Conservation (phyloP, 2,113 vertebrate genomes). For the Elephas maximus region DNA sequence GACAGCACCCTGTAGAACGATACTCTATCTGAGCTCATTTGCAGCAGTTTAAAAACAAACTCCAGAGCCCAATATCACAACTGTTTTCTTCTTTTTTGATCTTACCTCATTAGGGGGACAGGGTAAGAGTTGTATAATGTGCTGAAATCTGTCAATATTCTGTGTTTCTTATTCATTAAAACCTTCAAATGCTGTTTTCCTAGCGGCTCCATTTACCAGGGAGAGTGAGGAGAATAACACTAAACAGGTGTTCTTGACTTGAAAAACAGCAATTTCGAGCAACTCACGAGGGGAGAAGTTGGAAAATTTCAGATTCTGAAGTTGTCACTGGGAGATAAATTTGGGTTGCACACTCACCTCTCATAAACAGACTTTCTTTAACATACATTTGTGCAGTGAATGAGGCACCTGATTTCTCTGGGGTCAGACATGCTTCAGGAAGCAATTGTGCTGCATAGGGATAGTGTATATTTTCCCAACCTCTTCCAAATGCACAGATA, state of each 20-base stretch:
- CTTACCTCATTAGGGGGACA: constrained; percentile 73
- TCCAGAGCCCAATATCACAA: constrained; percentile 71
- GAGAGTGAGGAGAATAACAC: constrained; percentile 69
- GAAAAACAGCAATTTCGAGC: constrained; percentile 81
- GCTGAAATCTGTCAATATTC: constrained; percentile 76
- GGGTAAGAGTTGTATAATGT: constrained; percentile 57
- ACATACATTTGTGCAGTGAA: constrained; percentile 71
- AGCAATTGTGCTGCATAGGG: constrained; percentile 54
- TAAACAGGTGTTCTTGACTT: constrained; percentile 82
- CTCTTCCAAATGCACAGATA: constrained; percentile 65
- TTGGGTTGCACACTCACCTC: constrained; percentile 70
- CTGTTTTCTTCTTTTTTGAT: constrained; percentile 76
- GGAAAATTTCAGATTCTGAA: constrained; percentile 77
- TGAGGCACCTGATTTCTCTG: constrained; percentile 78
- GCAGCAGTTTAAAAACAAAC: constrained; percentile 75
- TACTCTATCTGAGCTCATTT: constrained; percentile 67
- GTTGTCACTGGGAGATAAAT: constrained; percentile 82
- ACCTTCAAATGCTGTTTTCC: constrained; percentile 70
- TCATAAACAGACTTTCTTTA: constrained; percentile 78
- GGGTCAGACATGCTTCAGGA: constrained; percentile 60
- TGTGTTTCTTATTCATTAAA: constrained; percentile 81
- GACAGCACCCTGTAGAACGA: constrained; percentile 68
- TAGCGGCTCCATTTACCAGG: constrained; percentile 61
- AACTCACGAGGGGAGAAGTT: constrained; percentile 77
- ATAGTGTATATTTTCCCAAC: constrained; percentile 64